Evolutionary conservation across 2,888 invertebrate species (phyloP).

Genomic region (Drosophila atroscutellata): DNA sequence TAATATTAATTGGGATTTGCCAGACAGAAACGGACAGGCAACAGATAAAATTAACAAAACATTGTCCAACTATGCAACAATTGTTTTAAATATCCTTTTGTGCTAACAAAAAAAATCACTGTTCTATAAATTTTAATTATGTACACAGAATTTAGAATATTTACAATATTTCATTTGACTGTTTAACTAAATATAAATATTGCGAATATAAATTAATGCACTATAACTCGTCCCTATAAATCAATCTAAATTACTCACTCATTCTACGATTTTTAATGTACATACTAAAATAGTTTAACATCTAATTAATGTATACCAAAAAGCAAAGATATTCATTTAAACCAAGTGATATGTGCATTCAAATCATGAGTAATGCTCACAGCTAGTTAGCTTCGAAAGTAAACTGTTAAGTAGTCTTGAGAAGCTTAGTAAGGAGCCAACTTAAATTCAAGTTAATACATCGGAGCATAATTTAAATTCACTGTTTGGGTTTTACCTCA

Average conservation of each 20-base stretch:
- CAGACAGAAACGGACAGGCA: neutral
- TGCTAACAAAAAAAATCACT: neutral
- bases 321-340: neutral
- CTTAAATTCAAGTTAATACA: neutral
- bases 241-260: neutral
- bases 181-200: neutral
- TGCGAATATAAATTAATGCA: neutral
- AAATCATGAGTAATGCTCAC: neutral
- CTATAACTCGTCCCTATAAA: neutral
- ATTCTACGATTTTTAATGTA: neutral
- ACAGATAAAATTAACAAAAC: neutral
- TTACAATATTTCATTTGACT: neutral
- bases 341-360: neutral
- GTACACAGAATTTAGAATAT: neutral
- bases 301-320: too few species aligned
- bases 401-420: neutral
- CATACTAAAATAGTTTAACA: too few species aligned
- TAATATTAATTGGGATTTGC: conserved; percentile 5
- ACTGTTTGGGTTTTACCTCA: neutral
- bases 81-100: neutral
- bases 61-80: neutral
- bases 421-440: neutral
- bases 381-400: neutral
- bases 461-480: neutral
- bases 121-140: neutral